phyloP scores from a whole-genome alignment of 37 sponge, comb jelly and placozoan species.

The Aplysina aerophoba region DNA sequence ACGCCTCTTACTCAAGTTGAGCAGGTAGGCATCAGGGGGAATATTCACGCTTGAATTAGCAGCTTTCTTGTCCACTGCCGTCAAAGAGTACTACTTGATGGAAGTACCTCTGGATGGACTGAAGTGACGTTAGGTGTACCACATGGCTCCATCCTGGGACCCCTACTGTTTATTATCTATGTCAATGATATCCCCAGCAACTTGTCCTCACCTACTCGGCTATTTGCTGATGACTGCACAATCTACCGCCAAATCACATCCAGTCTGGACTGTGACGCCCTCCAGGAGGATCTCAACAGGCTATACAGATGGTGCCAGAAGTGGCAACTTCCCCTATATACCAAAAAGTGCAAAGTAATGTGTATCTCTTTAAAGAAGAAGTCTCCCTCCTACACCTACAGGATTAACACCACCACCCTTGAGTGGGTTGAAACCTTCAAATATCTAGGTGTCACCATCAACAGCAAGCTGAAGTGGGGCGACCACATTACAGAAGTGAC shows the following conservation, averaged over 20 bases:
- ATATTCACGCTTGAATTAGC: slow-evolving; percentile 28
- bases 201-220: not conserved
- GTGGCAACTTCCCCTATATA: too few species aligned
- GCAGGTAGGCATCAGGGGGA: slow-evolving; percentile 34
- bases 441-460: too few species aligned
- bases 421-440: too few species aligned
- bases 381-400: too few species aligned
- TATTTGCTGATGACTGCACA: slow-evolving; percentile 46
- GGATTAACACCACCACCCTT: too few species aligned
- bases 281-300: too few species aligned
- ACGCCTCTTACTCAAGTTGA: slow-evolving; percentile 27
- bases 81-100: slow-evolving; percentile 35
- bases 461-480: too few species aligned
- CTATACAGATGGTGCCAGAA: too few species aligned
- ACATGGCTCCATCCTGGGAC: slow-evolving; percentile 54
- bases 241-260: slow-evolving; percentile 26
- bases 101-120: slow-evolving; percentile 36
- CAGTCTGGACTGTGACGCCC: too few species aligned
- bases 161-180: slow-evolving; percentile 50
- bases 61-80: slow-evolving; percentile 22
- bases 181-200: slow-evolving; percentile 17
- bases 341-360: too few species aligned
- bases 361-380: too few species aligned
- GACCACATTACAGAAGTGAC: too few species aligned
- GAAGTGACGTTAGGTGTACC: slow-evolving; percentile 45